phyloP scores from a whole-genome alignment of 2,113 vertebrate genomes.

The Mirza zaza region DNA sequence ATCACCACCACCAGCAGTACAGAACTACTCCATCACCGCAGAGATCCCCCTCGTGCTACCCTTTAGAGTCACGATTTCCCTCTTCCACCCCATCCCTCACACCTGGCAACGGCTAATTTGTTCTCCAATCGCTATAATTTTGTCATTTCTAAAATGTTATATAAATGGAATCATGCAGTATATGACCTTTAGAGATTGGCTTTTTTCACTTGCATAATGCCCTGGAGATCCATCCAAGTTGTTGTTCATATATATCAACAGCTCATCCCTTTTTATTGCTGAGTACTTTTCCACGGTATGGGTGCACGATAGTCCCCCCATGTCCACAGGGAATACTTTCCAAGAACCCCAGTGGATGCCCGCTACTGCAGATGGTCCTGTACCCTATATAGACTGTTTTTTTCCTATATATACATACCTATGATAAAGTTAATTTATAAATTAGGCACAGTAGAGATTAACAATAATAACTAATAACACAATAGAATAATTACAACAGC shows the following conservation, averaged over 20 bases:
- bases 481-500: background rate
- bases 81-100: background rate
- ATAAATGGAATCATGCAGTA: background rate
- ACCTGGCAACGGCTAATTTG: background rate
- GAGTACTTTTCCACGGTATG: background rate
- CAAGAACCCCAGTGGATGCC: background rate
- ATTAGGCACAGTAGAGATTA: background rate
- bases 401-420: background rate
- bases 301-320: background rate
- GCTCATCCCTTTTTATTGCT: background rate
- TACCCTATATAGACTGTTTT: background rate
- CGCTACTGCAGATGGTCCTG: background rate
- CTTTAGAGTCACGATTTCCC: background rate
- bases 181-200: background rate
- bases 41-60: background rate
- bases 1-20: background rate
- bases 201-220: background rate
- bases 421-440: background rate
- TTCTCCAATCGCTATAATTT: background rate
- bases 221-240: background rate
- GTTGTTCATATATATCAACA: rapidly evolving
- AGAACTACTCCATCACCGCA: background rate
- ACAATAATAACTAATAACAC: background rate
- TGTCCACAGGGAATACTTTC: background rate
- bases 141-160: background rate